A percentile compares a stretch with the other conserved stretches of the same genome.
phyloP scores from a whole-genome alignment of 2,888 invertebrate species.

The Maniola hyperantus region DNA sequence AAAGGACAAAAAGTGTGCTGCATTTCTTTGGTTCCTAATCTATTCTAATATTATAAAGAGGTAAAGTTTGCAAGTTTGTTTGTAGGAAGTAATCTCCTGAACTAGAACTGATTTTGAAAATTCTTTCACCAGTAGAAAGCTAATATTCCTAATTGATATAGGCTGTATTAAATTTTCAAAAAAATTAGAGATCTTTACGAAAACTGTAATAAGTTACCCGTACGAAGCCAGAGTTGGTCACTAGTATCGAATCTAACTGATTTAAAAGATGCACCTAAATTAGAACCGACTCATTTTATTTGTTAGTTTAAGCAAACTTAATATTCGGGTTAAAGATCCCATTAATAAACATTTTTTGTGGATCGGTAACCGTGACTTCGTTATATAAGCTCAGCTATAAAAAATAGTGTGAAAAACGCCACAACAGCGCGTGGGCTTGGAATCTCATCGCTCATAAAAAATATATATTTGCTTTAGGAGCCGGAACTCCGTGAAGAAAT shows the following conservation, averaged over 20 bases:
- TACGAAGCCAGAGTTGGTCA: too few species aligned
- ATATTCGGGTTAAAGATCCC: conserved; percentile 57
- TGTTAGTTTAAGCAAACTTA: not conserved
- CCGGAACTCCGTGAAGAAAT: conserved; percentile 2
- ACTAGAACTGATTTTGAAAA: too few species aligned
- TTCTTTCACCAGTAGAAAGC: too few species aligned
- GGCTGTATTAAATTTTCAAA: too few species aligned
- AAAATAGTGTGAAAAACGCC: conserved; percentile 55
- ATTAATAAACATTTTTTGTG: conserved; percentile 57
- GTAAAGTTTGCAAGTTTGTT: too few species aligned
- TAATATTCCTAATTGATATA: too few species aligned
- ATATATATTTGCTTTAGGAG: conserved; percentile 43
- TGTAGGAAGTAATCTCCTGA: too few species aligned
- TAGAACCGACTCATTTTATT: not conserved
- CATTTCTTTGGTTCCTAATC: too few species aligned
- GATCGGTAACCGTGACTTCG: conserved; percentile 53
- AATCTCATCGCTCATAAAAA: conserved; percentile 49
- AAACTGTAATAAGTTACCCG: too few species aligned
- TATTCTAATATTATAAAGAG: not conserved
- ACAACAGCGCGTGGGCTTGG: conserved; percentile 56
- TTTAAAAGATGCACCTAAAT: not conserved
- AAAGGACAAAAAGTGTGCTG: not conserved
- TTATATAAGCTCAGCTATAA: conserved; percentile 48
- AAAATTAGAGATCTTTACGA: too few species aligned
- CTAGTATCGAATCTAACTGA: not conserved